These are phyloP conservation scores for Chloebia gouldiae DNA, from an alignment of 2,113 vertebrate species.

Conservation along the genomic window DNA sequence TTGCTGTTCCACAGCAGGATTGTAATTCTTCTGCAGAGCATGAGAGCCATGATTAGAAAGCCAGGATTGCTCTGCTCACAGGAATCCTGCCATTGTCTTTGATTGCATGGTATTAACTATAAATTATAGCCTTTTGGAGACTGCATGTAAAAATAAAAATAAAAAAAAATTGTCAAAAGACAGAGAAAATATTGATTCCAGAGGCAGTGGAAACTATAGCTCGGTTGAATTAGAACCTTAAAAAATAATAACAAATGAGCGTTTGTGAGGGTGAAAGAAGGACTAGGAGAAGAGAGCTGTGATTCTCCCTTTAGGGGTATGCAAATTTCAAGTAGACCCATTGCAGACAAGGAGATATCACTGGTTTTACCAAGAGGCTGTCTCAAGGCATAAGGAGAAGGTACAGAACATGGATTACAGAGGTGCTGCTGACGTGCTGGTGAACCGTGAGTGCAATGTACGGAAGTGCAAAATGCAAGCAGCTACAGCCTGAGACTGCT, in stretches of 20 bases:
- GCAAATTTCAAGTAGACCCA: background rate
- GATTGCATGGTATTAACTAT: slow-evolving; percentile 77
- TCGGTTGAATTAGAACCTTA: slow-evolving; percentile 73
- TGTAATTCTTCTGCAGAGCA: slow-evolving; percentile 36
- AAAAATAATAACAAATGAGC: slow-evolving; percentile 54
- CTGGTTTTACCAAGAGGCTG: background rate
- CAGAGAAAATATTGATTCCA: slow-evolving; percentile 76
- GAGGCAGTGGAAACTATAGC: slow-evolving; percentile 57
- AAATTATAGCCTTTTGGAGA: slow-evolving; percentile 79
- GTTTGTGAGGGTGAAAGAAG: background rate
- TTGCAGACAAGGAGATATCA: background rate
- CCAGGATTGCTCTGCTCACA: slow-evolving; percentile 61
- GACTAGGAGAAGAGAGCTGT: background rate
- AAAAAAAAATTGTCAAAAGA: slow-evolving; percentile 74
- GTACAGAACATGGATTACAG: background rate
- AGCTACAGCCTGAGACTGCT: background rate
- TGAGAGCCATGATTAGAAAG: slow-evolving; percentile 66
- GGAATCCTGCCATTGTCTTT: slow-evolving; percentile 75
- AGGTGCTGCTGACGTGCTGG: background rate
- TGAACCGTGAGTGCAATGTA: background rate
- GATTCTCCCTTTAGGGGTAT: background rate
- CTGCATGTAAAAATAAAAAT: slow-evolving; percentile 78
- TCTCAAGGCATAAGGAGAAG: background rate
- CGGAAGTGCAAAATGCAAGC: background rate
- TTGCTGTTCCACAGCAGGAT: background rate